Evolutionary conservation across 2,113 vertebrate species (phyloP).

Genomic region (Gallinago media): DNA sequence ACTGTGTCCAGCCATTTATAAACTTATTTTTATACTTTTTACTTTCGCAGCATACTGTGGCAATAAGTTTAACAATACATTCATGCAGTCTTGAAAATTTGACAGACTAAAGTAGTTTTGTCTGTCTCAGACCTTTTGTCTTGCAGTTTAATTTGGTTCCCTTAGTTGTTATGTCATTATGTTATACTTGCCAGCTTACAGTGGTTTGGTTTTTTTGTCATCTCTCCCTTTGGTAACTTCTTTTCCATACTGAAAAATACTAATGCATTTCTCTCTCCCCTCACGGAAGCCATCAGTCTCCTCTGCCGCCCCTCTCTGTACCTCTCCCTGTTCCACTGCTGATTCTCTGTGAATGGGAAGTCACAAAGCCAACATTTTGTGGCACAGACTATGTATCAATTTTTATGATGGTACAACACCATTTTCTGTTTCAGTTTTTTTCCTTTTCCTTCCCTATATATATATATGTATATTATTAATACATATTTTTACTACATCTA

Average conservation of each 20-base stretch:
- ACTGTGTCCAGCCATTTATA: background rate
- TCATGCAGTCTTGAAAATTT: background rate
- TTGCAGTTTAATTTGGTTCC: background rate
- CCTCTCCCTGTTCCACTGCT: background rate
- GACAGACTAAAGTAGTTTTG: background rate
- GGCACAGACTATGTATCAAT: background rate
- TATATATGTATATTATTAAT: background rate
- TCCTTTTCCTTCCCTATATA: background rate
- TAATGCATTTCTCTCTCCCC: background rate
- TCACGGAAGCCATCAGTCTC: background rate
- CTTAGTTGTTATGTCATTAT: background rate
- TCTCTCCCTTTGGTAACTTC: background rate
- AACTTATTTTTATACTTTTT: background rate
- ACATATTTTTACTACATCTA: background rate
- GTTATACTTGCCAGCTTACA: background rate
- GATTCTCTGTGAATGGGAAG: background rate
- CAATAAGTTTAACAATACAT: background rate
- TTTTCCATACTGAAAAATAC: background rate
- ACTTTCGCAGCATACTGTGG: background rate
- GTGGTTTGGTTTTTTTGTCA: rapidly evolving
- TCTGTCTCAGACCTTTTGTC: background rate
- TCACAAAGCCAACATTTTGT: background rate
- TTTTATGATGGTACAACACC: background rate
- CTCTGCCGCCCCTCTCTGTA: background rate
- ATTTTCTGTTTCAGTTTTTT: background rate